Evolutionary conservation across 2,888 invertebrate genomes (phyloP).

Genomic region (Lasioglossum zephyrum): DNA sequence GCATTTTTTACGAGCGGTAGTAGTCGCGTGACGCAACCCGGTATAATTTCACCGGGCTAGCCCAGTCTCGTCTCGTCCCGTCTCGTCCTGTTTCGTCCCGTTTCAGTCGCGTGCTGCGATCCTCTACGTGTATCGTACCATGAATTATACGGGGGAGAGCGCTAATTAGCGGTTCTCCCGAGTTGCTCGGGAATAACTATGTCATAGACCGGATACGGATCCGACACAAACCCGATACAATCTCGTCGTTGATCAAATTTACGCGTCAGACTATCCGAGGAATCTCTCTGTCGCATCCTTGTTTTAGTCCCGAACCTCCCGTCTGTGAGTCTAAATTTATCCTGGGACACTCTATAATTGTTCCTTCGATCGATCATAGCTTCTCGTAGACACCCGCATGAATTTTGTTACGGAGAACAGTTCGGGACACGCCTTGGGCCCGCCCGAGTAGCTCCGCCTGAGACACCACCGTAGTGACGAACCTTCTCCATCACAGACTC

Average conservation of each 20-base stretch:
- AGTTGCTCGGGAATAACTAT: background rate
- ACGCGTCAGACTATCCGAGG: background rate
- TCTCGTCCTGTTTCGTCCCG: background rate
- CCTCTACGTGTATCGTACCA: background rate
- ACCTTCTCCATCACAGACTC: background rate
- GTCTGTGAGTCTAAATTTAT: background rate
- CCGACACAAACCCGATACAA: slow-evolving; percentile 4
- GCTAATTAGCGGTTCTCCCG: slow-evolving; percentile 6
- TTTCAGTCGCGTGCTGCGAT: background rate
- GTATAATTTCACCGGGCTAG: background rate
- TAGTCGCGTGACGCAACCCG: slow-evolving; percentile 29
- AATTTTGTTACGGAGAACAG: no score
- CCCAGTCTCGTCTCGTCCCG: background rate
- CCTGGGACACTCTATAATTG: background rate
- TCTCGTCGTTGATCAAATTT: background rate
- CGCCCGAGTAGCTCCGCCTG: no score
- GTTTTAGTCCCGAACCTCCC: background rate
- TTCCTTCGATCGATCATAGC: no score
- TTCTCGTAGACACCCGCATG: no score
- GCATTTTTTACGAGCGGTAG: slow-evolving; percentile 30
- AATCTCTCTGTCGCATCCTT: background rate
- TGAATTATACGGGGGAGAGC: background rate
- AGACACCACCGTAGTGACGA: no score
- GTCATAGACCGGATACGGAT: background rate
- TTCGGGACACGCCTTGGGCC: no score